Percentiles rank a stretch among this genome's conserved stretches.
These are phyloP conservation scores for Sialis fuliginosa DNA, from an alignment of 2,888 invertebrate species.

Conservation along the genomic window DNA sequence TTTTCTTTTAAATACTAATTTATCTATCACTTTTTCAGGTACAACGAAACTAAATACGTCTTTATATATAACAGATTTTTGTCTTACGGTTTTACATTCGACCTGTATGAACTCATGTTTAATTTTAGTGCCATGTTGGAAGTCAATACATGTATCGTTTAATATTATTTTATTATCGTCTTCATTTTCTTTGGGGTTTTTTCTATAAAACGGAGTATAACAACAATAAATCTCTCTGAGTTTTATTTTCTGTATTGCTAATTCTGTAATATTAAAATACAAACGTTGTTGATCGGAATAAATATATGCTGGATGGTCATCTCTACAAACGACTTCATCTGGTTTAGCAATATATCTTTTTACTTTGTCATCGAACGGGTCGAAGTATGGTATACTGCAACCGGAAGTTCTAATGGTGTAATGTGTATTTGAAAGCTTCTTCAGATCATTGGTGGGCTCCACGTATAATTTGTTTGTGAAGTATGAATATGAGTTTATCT, in stretches of 20 bases:
- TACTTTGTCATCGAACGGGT: conserved; percentile 38
- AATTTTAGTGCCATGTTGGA: conserved; percentile 27
- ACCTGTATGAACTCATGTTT: conserved; percentile 50
- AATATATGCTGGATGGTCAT: conserved; percentile 17
- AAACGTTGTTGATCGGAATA: conserved; percentile 37
- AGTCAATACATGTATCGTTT: conserved; percentile 28
- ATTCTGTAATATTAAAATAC: conserved; percentile 31
- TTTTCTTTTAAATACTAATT: conserved; percentile 10
- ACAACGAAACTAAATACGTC: conserved; percentile 52
- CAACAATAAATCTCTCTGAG: conserved; percentile 35
- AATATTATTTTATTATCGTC: conserved; percentile 31
- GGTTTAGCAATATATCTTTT: conserved; percentile 33
- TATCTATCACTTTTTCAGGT: conserved; percentile 19
- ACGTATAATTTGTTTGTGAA: neutral
- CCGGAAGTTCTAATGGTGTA: conserved; percentile 36
- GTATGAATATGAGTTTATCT: conserved; percentile 1
- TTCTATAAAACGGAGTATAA: conserved; percentile 39
- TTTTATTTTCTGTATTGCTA: conserved; percentile 30
- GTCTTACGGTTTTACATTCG: conserved; percentile 29
- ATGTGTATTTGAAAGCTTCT: neutral
- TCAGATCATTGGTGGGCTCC: neutral
- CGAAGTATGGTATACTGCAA: conserved; percentile 46
- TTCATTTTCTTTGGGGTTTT: conserved; percentile 27
- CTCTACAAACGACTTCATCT: conserved; percentile 30
- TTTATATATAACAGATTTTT: conserved; percentile 34